Base-by-base conservation (phyloP, 2,113 vertebrate species). In the Triplophysa siluroides region DNA sequence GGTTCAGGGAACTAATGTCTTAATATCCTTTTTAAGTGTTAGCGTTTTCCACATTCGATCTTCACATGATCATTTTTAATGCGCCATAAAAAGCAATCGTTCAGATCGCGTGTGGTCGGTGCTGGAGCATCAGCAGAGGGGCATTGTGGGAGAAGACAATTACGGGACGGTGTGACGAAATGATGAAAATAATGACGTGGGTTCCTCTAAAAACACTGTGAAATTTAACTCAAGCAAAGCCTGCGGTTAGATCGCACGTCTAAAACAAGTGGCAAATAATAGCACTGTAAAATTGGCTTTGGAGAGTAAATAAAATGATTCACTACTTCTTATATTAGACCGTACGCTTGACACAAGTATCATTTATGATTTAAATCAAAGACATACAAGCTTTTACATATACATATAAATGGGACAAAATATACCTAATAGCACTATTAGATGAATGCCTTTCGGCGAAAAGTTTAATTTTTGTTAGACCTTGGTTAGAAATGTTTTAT, bases 21-120 rank as follows among this genome's bases (percentile, higher is more conserved):
- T 90, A 83, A 91, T 88, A 87, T 85, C 88, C 83, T 71, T 56
- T 78, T 87, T 83, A 85, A 87, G 88, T 86, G 87, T 90, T 90
- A 89, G 88, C 81, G 85, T 64, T 76, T 83, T 52, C 80, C 85
- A 87, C 67, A 24, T 88, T 90, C 86, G 82, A 87, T 87, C 87
- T 89, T 26, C 65, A 80, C 86, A 87, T 86, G 78, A 83, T 88
- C 85, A 50, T 81, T 88, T 84, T 81, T 88, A 89, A 90, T 86
- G 80, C 72, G 84, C 86, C 83, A 88, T 90, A 88, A 91, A 92
- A 84, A 82, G 82, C 80, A 77, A 65, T 84, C 78, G 85, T 83
- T 90, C 78, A 88, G 88, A 84, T 85, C 78, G 29, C 72, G 84
- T 77, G 80, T 73, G 75, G 38, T 18, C 65, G 71, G 73, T 60